Base-by-base conservation (phyloP, 2,888 invertebrate species). In the Cepaea hortensis region DNA sequence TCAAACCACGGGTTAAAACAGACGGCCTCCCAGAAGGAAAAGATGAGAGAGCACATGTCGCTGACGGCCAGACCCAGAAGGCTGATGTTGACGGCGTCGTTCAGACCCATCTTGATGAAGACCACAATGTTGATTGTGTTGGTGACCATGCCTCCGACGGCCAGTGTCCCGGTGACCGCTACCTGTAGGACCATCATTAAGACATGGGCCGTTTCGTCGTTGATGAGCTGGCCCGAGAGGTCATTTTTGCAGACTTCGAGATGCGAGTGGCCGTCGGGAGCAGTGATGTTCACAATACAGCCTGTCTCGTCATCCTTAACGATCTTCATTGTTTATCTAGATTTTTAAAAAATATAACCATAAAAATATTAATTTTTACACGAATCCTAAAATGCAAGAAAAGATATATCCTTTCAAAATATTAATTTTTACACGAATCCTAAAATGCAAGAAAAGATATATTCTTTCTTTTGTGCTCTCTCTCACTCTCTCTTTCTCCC, bases 1-100 rank as follows among this genome's bases (percentile, higher is more conserved):
- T 85, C 65, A 70, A 85, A 85, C 68, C 75, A 50, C 2, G 85
- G 85, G 18, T 85, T 85, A 35, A 85, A 85, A 18, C 85, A 85
- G 50, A 76, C 72, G 9, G 65, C 68, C 55, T 85, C 85, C 79
- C 75, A 76, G 68, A 85, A 68, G 3, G 76, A 76, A 20, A 77
- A 85, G n/a, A 79, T 79, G n/a, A 85, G 46, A 55, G 85, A 85
- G 11, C 77, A 79, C 35, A 85, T 20, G 70, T 85, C 85, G n/a
- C 50, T 46, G 7, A 85, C 79, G 1, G 85, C 77, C 18, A 85
- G 72, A 11, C 79, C 85, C 20, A 85, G 55, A 1, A 85, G 70
- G 4, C 79, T 85, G n/a, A 85, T 76, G 79, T 85, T 85, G 46
- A 85, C 85, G 0, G 85, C 68, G 70, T 85, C 85, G 55, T 70